A percentile compares a stretch with the other conserved stretches of the same genome.
Evolutionary conservation across 2,113 vertebrate species (phyloP).

Genomic region (Vulpes ferrilata): DNA sequence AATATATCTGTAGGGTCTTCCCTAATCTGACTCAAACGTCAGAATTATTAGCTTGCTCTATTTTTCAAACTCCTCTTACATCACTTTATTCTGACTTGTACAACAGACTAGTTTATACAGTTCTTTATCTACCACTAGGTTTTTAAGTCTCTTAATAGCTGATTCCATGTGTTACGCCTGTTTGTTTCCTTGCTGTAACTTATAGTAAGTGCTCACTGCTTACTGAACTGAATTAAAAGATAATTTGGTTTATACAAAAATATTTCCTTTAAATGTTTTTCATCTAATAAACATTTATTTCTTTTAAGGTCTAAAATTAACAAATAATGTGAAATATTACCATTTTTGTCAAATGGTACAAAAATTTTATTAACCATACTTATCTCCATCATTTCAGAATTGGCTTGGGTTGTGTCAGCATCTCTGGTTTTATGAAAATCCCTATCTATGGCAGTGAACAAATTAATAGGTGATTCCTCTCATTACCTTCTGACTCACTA

Average conservation of each 20-base stretch:
- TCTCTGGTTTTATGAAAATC: not conserved
- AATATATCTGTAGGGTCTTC: not conserved
- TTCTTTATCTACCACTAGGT: not conserved
- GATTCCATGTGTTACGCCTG: not conserved
- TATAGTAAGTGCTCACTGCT: not conserved
- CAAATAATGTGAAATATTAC: not conserved
- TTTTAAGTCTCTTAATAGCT: not conserved
- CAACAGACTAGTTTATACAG: not conserved
- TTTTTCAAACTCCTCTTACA: not conserved
- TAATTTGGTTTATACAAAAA: not conserved
- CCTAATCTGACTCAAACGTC: not conserved
- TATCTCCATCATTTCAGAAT: not conserved
- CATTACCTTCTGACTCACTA: not conserved
- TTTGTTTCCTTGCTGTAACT: not conserved
- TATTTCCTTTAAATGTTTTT: not conserved
- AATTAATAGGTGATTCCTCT: not conserved
- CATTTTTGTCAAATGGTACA: not conserved
- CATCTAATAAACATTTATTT: not conserved
- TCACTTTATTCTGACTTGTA: not conserved
- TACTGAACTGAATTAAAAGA: not conserved
- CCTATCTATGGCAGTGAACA: not conserved
- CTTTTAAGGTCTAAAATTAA: not conserved
- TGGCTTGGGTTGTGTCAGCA: not conserved
- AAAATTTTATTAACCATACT: not conserved
- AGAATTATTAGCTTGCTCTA: not conserved